Percentiles rank a stretch among this genome's conserved stretches.
phyloP scores from a whole-genome alignment of 2,888 invertebrate species.

The Chrysolina americana region DNA sequence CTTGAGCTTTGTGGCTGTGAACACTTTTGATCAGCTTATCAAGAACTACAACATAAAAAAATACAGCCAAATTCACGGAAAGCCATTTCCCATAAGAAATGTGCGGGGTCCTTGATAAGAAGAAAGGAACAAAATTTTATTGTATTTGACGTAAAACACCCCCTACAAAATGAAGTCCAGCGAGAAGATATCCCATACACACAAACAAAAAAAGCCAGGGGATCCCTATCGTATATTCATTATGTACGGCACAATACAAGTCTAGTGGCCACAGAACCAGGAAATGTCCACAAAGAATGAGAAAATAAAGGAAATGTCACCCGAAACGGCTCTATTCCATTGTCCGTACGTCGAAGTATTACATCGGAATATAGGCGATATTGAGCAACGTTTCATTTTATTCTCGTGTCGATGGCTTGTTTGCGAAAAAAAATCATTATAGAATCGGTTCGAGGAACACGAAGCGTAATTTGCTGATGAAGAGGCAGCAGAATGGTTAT shows the following conservation, averaged over 20 bases:
- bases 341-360: background rate
- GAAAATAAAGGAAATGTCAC: background rate
- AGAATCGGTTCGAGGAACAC: too few species aligned
- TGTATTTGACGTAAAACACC: too few species aligned
- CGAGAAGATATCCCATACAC: background rate
- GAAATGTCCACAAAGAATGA: background rate
- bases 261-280: background rate
- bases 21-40: too few species aligned
- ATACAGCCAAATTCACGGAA: too few species aligned
- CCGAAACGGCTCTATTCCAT: background rate
- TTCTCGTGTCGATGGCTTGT: background rate
- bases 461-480: too few species aligned
- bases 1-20: too few species aligned
- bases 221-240: background rate
- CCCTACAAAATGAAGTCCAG: background rate
- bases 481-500: too few species aligned
- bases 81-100: too few species aligned
- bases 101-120: too few species aligned
- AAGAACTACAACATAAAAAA: too few species aligned
- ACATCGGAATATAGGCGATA: background rate
- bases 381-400: background rate
- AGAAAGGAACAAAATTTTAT: too few species aligned
- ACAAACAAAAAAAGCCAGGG: background rate
- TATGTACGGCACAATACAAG: background rate
- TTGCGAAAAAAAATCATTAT: background rate